Evolutionary conservation across 2,888 invertebrate genomes (phyloP).

Genomic region (Hoplodrina blanda): DNA sequence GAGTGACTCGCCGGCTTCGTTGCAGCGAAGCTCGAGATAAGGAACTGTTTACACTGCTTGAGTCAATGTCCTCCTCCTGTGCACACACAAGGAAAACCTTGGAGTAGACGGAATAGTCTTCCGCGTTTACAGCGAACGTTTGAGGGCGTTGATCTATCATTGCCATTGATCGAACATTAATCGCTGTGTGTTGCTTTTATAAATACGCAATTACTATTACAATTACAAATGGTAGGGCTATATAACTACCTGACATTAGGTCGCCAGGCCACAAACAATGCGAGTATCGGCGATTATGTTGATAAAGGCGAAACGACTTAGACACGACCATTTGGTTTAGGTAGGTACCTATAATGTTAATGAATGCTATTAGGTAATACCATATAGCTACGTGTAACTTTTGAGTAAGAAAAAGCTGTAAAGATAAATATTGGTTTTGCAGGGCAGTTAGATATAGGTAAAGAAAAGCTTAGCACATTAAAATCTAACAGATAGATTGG

Average conservation of each 20-base stretch:
- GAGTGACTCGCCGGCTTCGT: constrained; percentile 76
- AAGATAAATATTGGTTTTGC: background rate
- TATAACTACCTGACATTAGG: constrained; percentile 51
- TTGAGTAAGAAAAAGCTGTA: background rate
- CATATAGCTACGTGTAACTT: constrained; percentile 17
- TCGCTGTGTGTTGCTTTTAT: constrained; percentile 69
- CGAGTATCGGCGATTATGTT: constrained; percentile 52
- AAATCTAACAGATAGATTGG: background rate
- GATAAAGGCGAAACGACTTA: constrained; percentile 51
- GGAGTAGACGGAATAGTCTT: constrained; percentile 79
- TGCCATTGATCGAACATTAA: constrained; percentile 68
- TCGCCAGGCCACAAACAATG: constrained; percentile 58
- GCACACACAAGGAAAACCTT: constrained; percentile 87
- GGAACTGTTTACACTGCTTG: constrained; percentile 90
- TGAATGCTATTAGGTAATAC: constrained; percentile 28
- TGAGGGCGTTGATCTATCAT: constrained; percentile 81
- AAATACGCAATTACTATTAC: constrained; percentile 67
- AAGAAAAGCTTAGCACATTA: background rate
- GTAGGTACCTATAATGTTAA: constrained; percentile 29
- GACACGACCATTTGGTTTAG: constrained; percentile 54
- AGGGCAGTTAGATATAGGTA: background rate
- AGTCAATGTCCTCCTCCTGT: constrained; percentile 90
- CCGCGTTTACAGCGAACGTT: constrained; percentile 77
- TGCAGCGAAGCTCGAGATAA: constrained; percentile 87
- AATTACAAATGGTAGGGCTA: constrained; percentile 57